phyloP scores from a whole-genome alignment of 1,140 invertebrate genomes.

The Lanistes nyassanus region DNA sequence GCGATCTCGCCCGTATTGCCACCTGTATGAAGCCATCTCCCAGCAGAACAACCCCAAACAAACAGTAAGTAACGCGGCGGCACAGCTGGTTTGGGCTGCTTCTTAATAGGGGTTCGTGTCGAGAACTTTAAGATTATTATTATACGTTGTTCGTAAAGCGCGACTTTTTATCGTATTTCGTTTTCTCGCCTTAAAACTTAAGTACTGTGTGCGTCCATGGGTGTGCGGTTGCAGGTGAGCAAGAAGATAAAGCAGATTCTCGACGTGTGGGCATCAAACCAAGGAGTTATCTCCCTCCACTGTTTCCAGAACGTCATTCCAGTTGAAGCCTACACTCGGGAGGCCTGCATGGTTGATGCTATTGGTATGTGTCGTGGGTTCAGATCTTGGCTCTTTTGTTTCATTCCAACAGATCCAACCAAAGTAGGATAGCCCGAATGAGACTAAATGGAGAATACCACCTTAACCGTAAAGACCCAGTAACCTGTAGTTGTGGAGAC shows the following conservation, averaged over 20 bases:
- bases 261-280: constrained; percentile 84
- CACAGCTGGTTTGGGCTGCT: background rate
- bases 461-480: too few species aligned
- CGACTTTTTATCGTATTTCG: too few species aligned
- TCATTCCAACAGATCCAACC: too few species aligned
- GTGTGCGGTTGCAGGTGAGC: constrained; percentile 54
- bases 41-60: constrained; percentile 44
- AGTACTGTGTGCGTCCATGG: background rate
- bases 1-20: constrained; percentile 83
- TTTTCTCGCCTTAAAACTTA: too few species aligned
- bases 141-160: too few species aligned
- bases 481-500: too few species aligned
- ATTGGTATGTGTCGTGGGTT: constrained; percentile 77
- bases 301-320: constrained; percentile 91
- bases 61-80: constrained; percentile 41
- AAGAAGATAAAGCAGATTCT: constrained; percentile 84
- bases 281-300: constrained; percentile 90
- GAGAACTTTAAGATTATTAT: too few species aligned
- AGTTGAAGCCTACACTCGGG: constrained; percentile 91
- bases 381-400: too few species aligned
- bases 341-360: constrained; percentile 93
- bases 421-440: too few species aligned
- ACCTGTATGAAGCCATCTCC: constrained; percentile 84
- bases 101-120: too few species aligned
- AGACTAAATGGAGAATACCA: too few species aligned